These are phyloP conservation scores for Danaus melanippus DNA, from an alignment of 1,140 invertebrate species.

Conservation along the genomic window DNA sequence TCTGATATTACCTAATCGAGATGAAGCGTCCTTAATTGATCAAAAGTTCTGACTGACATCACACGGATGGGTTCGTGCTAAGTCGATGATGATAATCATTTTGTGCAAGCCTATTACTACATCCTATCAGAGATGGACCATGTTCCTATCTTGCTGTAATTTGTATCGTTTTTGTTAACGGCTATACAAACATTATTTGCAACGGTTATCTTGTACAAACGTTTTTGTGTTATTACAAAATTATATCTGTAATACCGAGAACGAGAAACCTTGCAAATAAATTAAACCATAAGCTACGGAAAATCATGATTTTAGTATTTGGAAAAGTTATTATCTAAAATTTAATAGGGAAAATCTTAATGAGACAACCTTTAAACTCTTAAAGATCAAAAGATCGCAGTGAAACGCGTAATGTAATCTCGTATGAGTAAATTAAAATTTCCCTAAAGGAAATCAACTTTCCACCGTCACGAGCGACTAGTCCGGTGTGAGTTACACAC, in stretches of 20 bases:
- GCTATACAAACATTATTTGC: conserved; percentile 12
- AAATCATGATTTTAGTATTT: too few relatives aligned
- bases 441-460: conserved; percentile 51
- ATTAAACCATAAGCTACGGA: too few relatives aligned
- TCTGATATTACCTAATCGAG: conserved; percentile 8
- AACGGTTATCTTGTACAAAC: conserved; percentile 7
- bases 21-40: conserved; percentile 17
- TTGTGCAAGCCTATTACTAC: conserved; percentile 25
- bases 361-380: too few relatives aligned
- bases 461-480: conserved; percentile 30
- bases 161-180: conserved; percentile 15
- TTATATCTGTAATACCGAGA: background rate
- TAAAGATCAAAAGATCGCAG: too few relatives aligned
- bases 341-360: too few relatives aligned
- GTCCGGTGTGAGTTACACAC: conserved; percentile 35
- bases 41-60: background rate
- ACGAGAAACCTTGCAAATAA: background rate
- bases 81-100: conserved; percentile 25
- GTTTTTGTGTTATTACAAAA: conserved; percentile 6
- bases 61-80: background rate
- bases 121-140: conserved; percentile 24
- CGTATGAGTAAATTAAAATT: conserved; percentile 13
- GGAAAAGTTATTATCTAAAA: too few relatives aligned
- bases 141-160: conserved; percentile 19
- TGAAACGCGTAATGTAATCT: too few relatives aligned